Evolutionary conservation across 2,797 vertebrate species (phyloP).

Genomic region (Nyctalus aviator): DNA sequence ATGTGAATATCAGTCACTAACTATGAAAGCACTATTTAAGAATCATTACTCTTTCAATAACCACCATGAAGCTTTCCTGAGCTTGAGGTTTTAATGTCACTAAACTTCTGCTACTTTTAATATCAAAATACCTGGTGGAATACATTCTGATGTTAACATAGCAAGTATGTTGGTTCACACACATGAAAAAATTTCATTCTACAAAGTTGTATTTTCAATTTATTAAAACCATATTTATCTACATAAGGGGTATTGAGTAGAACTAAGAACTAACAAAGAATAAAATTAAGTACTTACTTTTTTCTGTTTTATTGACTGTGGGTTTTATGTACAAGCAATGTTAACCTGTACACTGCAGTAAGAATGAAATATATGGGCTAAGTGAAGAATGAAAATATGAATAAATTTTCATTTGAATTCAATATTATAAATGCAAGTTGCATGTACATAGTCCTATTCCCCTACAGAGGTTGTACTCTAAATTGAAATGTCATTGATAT

Average conservation of each 20-base stretch:
- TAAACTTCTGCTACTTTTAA: background rate
- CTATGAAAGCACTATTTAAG: background rate
- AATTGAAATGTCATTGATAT: slow-evolving; percentile 79
- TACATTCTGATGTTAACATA: background rate
- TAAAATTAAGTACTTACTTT: background rate
- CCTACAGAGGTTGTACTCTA: slow-evolving; percentile 57
- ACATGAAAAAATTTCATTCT: background rate
- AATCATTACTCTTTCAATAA: background rate
- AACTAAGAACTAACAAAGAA: background rate
- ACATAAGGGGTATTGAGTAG: slow-evolving; percentile 9
- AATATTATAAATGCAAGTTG: slow-evolving; percentile 77
- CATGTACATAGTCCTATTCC: slow-evolving; percentile 65
- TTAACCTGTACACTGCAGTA: slow-evolving; percentile 62
- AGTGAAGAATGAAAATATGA: slow-evolving; percentile 62
- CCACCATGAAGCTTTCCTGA: background rate
- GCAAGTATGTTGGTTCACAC: background rate
- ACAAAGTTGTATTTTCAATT: background rate
- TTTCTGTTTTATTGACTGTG: slow-evolving; percentile 62
- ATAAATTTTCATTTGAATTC: slow-evolving; percentile 71
- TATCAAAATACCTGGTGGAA: background rate
- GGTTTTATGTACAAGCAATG: slow-evolving; percentile 67
- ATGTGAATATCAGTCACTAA: background rate
- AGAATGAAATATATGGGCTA: slow-evolving; percentile 65
- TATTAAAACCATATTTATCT: background rate
- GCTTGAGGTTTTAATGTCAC: background rate